Conservation (phyloP, 2,888 invertebrate species). For the Linnaemya vulpina region DNA sequence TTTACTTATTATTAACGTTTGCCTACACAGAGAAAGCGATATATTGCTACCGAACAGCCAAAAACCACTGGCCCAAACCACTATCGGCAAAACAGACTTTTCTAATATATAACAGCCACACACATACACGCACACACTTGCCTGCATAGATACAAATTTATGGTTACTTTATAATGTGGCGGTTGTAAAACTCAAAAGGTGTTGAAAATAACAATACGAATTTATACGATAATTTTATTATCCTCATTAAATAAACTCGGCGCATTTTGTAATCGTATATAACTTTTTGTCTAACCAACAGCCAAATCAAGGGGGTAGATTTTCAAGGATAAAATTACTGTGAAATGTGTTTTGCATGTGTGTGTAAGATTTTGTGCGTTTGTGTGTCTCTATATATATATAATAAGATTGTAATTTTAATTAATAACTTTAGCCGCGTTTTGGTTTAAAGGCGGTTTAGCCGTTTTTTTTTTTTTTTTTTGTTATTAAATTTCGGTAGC, state of each 20-base stretch:
- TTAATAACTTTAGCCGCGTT: slow-evolving; percentile 52
- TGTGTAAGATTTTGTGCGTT: neutral
- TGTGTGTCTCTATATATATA: neutral
- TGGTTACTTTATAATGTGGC: slow-evolving; percentile 45
- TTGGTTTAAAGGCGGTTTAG: slow-evolving; percentile 42
- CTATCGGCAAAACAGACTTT: slow-evolving; percentile 25
- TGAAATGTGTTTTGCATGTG: neutral
- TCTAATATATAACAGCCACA: slow-evolving; percentile 28
- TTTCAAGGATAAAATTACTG: slow-evolving; percentile 40
- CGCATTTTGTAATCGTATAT: slow-evolving; percentile 1
- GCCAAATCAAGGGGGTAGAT: neutral
- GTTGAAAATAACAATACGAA: slow-evolving; percentile 58
- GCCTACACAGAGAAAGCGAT: neutral
- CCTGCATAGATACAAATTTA: neutral
- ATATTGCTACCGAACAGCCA: slow-evolving; percentile 8
- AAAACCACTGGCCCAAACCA: slow-evolving; percentile 9
- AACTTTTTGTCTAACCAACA: slow-evolving; percentile 1
- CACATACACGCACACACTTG: neutral
- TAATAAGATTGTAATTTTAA: slow-evolving; percentile 39
- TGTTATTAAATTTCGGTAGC: slow-evolving; percentile 8
- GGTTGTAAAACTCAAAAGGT: slow-evolving; percentile 61
- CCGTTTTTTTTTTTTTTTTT: too few species aligned
- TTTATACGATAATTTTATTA: slow-evolving; percentile 62
- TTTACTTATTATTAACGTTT: slow-evolving; percentile 20
- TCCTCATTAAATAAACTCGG: slow-evolving; percentile 46